phyloP scores from a whole-genome alignment of 2,888 invertebrate species.

The Eurytoma californica region DNA sequence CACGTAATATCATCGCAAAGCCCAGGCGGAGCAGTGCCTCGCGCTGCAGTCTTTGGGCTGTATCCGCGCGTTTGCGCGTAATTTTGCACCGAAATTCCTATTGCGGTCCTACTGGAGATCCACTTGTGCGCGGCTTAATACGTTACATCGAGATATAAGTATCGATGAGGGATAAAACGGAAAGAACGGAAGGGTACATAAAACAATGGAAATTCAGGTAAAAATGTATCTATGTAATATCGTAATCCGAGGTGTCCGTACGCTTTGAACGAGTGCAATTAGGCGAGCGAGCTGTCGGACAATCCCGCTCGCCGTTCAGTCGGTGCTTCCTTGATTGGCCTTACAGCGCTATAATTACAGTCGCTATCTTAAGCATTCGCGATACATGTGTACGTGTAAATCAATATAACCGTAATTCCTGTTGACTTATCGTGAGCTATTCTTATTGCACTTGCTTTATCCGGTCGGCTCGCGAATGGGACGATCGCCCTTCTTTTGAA shows the following conservation, averaged over 20 bases:
- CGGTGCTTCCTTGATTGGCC: slow-evolving; percentile 24
- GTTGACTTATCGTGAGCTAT: slow-evolving; percentile 29
- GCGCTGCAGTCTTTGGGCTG: slow-evolving; percentile 46
- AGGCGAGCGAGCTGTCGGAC: background rate
- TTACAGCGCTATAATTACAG: slow-evolving; percentile 30
- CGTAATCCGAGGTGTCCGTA: slow-evolving; percentile 5
- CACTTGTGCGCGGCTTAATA: background rate
- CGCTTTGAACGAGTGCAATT: slow-evolving; percentile 38
- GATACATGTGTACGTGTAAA: slow-evolving; percentile 1
- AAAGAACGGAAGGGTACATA: background rate
- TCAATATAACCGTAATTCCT: slow-evolving; percentile 37
- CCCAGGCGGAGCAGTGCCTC: slow-evolving; percentile 31
- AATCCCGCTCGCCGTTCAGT: slow-evolving; percentile 16
- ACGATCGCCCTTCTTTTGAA: no score
- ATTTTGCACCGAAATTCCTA: slow-evolving; percentile 38
- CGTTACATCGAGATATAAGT: background rate
- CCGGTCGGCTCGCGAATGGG: no score
- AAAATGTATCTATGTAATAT: background rate
- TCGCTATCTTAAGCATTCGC: no score
- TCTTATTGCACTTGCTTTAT: slow-evolving; percentile 30
- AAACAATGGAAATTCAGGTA: background rate
- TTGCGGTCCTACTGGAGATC: slow-evolving; percentile 5
- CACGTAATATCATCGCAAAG: slow-evolving; percentile 22
- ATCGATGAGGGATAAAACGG: background rate
- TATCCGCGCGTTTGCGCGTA: slow-evolving; percentile 13